phyloP scores from a whole-genome alignment of 1,140 invertebrate genomes.

The Drosophila truncata region DNA sequence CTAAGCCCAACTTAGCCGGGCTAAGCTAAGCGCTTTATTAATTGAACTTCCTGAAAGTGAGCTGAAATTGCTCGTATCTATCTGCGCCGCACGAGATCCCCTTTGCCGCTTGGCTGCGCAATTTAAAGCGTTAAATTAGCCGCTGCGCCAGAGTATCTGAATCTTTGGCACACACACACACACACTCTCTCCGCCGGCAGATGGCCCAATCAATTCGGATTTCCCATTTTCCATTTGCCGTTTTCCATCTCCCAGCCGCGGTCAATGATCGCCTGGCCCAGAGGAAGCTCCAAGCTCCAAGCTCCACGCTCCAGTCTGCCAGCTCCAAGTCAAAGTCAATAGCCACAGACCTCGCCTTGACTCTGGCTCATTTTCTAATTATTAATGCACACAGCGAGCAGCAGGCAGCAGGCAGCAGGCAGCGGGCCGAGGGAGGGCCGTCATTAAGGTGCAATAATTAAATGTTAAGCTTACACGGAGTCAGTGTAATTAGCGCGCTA shows the following conservation, averaged over 20 bases:
- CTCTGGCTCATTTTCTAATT: slow-evolving; percentile 79
- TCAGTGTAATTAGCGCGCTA: slow-evolving; percentile 73
- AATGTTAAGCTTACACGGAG: slow-evolving; percentile 79
- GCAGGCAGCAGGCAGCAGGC: background rate
- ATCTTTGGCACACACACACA: slow-evolving; percentile 26
- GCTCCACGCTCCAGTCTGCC: slow-evolving; percentile 33
- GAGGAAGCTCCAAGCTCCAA: slow-evolving; percentile 24
- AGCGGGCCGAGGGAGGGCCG: slow-evolving; percentile 26
- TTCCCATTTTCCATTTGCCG: slow-evolving; percentile 20
- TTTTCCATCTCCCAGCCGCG: slow-evolving; percentile 47
- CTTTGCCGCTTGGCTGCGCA: slow-evolving; percentile 78
- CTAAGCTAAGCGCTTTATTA: slow-evolving; percentile 73
- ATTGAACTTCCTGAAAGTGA: slow-evolving; percentile 76
- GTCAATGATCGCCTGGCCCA: slow-evolving; percentile 70
- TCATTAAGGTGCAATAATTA: slow-evolving; percentile 83
- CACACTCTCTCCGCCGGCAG: slow-evolving; percentile 16
- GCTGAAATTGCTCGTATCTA: slow-evolving; percentile 32
- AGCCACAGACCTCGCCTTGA: slow-evolving; percentile 65
- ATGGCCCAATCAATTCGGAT: slow-evolving; percentile 44
- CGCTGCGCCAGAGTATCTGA: slow-evolving; percentile 31
- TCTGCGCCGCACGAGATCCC: slow-evolving; percentile 49
- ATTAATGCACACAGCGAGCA: slow-evolving; percentile 64
- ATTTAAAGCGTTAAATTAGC: slow-evolving; percentile 83
- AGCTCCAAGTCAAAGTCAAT: slow-evolving; percentile 63
- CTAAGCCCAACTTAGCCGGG: slow-evolving; percentile 52